Evolutionary conservation across 2,113 vertebrate genomes (phyloP), one percentile per base, ranked within the genome.

Genomic region (Poicephalus meyeri): DNA sequence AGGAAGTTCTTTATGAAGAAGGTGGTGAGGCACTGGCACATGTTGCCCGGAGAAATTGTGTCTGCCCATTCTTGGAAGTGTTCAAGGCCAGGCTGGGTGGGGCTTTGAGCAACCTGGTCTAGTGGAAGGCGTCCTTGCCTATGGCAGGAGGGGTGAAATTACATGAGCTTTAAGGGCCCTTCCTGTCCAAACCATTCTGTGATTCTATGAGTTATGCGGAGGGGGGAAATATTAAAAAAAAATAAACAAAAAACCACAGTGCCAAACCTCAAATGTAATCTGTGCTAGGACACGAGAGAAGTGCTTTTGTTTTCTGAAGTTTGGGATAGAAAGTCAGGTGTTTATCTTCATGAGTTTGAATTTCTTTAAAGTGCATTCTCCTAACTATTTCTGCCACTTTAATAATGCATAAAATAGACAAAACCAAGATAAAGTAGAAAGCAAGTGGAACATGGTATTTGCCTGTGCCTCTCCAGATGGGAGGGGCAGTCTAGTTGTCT

Each of bases 391-490:
- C 42, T 74, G 20, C 8, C 4, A 8, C n/a, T 80, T 86, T 13
- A 58, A 7, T 72, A 64, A 76, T 61, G 19, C 20, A 33, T 42
- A 39, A 86, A 85, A 50, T 21, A 52, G 33, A 53, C 11, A 76
- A 87, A 91, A 20, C 7, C 4, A 70, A 92, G 15, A 25, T 35
- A 9, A 9, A 70, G 9, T 31, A 25, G 44, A 42, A 42, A 63
- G 33, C 41, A 47, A 0, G 0, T 28, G 16, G 24, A 78, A 58
- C 0, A 1, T 47, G 35, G 9, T 0, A 0, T 68, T 81, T 64
- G 44, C 25, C 79, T 63, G 25, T 41, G 24, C 10, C 39, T 58
- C 18, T 18, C 16, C 13, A 17, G n/a, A 10, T 0, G 0, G 12
- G 19, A 50, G 24, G 11, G 25, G 70, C 4, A 1, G 28, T 85